Evolutionary conservation across 2,797 vertebrate genomes (phyloP).

Genomic region (Telmatherina bonti): DNA sequence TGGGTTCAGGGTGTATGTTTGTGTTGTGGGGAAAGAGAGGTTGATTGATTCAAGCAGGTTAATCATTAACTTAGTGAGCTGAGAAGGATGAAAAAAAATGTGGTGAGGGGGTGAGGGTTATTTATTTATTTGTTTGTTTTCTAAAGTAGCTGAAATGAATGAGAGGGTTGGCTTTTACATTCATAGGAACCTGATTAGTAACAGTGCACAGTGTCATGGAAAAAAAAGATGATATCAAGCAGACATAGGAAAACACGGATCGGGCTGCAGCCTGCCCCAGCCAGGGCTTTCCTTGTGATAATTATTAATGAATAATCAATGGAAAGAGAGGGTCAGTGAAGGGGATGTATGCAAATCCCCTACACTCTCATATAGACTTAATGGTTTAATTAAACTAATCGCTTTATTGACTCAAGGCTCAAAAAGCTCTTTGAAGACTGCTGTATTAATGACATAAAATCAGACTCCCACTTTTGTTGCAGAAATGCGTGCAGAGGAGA

Average conservation of each 20-base stretch:
- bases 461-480: constrained; percentile 56
- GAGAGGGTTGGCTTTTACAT: constrained; percentile 41
- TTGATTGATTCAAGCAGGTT: constrained; percentile 71
- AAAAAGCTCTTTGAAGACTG: constrained; percentile 72
- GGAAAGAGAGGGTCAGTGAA: constrained; percentile 57
- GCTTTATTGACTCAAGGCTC: constrained; percentile 69
- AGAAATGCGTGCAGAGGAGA: constrained; percentile 49
- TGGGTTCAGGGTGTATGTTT: constrained; percentile 20
- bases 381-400: constrained; percentile 83
- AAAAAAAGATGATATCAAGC: constrained; percentile 44
- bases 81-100: constrained; percentile 50
- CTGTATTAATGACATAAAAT: constrained; percentile 75
- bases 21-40: constrained; percentile 19
- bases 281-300: constrained; percentile 34
- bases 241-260: constrained; percentile 64
- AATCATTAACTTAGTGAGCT: constrained; percentile 78
- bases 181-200: constrained; percentile 59
- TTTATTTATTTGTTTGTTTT: constrained; percentile 20
- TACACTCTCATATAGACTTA: constrained; percentile 62
- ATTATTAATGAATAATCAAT: constrained; percentile 77
- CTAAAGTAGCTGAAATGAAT: constrained; percentile 54
- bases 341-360: constrained; percentile 67
- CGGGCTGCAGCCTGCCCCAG: constrained; percentile 42
- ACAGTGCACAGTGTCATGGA: constrained; percentile 23
- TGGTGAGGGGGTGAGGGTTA: constrained; percentile 15